Evolutionary conservation across 2,113 vertebrate genomes (phyloP).

Genomic region (Crotalus horridus): DNA sequence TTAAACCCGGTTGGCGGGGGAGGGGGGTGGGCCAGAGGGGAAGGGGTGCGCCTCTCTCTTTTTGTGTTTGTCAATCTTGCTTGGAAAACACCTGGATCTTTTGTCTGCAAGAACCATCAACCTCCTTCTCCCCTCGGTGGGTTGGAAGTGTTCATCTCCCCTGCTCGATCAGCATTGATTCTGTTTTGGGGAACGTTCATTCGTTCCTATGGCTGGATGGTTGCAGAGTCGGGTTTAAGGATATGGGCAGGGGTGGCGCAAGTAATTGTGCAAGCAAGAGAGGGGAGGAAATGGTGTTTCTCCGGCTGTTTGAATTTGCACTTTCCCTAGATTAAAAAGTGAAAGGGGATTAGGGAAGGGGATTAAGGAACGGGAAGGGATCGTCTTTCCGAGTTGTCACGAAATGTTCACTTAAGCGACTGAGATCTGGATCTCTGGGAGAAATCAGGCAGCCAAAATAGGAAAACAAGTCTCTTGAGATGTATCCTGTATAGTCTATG

Average conservation of each 20-base stretch:
- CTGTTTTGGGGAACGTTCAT: not conserved
- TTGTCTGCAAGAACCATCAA: not conserved
- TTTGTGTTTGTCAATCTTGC: not conserved
- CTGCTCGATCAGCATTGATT: not conserved
- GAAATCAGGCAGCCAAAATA: not conserved
- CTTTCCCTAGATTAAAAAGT: constrained; percentile 10
- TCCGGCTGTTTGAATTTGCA: not conserved
- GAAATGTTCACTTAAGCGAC: not conserved
- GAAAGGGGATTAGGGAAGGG: not conserved
- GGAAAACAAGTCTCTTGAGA: not conserved
- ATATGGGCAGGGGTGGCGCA: not conserved
- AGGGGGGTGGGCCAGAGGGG: not conserved
- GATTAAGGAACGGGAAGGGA: constrained; percentile 13
- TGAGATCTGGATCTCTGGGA: not conserved
- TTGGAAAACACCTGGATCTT: constrained; percentile 4
- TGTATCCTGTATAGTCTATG: not conserved
- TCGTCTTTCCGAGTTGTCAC: not conserved
- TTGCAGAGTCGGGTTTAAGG: not conserved
- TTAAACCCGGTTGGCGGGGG: not conserved
- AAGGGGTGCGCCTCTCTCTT: not conserved
- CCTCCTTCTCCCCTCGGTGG: not conserved
- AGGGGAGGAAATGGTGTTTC: not conserved
- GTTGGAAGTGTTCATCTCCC: not conserved
- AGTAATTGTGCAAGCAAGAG: not conserved
- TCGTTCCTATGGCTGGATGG: no score